phyloP scores from a whole-genome alignment of 2,888 invertebrate species.

The Andrena camellia region DNA sequence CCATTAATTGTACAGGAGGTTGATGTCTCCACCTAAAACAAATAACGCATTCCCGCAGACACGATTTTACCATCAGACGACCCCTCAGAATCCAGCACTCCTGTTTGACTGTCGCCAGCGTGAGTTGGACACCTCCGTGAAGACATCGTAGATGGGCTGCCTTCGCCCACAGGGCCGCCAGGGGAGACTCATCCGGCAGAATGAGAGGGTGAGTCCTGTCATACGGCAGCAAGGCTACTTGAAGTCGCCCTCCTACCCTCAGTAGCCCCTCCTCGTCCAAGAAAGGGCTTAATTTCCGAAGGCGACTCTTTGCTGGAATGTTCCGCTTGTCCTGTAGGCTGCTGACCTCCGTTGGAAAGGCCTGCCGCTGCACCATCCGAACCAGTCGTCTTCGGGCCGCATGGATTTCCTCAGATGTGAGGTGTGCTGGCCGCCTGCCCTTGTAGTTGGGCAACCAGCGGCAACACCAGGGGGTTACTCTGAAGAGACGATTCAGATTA shows the following conservation, averaged over 20 bases:
- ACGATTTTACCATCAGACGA: not conserved
- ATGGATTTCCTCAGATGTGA: not conserved
- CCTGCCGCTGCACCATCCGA: not conserved
- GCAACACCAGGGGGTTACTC: not conserved
- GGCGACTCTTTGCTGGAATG: not conserved
- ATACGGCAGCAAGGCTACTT: not conserved
- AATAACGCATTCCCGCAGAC: not conserved
- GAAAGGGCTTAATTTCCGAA: not conserved
- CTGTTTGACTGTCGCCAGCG: not conserved
- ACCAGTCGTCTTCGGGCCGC: not conserved
- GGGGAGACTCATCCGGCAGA: not conserved
- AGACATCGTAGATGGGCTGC: not conserved
- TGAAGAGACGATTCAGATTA: not conserved
- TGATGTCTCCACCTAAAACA: not conserved
- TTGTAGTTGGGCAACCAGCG: not conserved
- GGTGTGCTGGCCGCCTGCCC: not conserved
- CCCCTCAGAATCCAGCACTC: slow-evolving; percentile 1
- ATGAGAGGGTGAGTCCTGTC: not conserved
- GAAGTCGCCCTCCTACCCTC: not conserved
- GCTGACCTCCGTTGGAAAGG: not conserved
- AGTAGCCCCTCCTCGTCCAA: not conserved
- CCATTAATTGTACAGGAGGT: not conserved
- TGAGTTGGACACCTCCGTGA: not conserved
- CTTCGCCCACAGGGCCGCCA: not conserved
- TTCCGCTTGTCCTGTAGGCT: too few species aligned